Evolutionary conservation across 1,140 invertebrate genomes (phyloP), one percentile per base, ranked within the genome.

Genomic region (Pseudomyrmex pallidus): DNA sequence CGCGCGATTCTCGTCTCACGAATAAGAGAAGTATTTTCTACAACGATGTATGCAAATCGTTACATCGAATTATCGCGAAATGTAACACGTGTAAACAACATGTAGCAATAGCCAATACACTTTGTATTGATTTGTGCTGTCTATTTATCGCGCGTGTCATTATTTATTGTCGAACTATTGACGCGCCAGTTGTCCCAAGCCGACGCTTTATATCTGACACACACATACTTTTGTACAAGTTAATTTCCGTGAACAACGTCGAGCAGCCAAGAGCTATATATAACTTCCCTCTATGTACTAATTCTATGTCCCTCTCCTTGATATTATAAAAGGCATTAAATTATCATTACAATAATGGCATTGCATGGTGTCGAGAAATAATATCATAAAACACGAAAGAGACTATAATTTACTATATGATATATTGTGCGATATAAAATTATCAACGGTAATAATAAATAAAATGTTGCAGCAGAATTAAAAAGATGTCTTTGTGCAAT

Each of bases 401-500:
- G 77, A 48, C 77, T 88, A 77, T 77, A 84, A 68, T 82, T 88
- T 87, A 89, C 66, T 76, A 87, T 90, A 83, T 91, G 90, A 68
- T 91, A 91, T 87, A 89, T 84, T 91, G 90, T 91, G 89, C 35
- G 35, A 35, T 35, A 90, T 90, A 90, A 87, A 87, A 78, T 83
- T 90, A 90, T 90, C 86, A 86, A 90, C 89, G 83, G 90, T 85
- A 35, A 90, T 91, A 91, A 91, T 90, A 91, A 91, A 91, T 89
- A 91, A 91, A 91, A 84, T 90, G 89, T 91, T 90, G 82, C 84
- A 85, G 89, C 83, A 85, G 63, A 88, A 78, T 83, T 56, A 85
- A 62, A 62, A 87, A 87, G 46, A 59, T 87, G 35, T 72, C 61
- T 89, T 46, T 85, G 35, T 17, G 17, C 80, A 82, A 13, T 67